phyloP scores from a whole-genome alignment of 2,113 vertebrate genomes.

The Dasyprocta punctata region DNA sequence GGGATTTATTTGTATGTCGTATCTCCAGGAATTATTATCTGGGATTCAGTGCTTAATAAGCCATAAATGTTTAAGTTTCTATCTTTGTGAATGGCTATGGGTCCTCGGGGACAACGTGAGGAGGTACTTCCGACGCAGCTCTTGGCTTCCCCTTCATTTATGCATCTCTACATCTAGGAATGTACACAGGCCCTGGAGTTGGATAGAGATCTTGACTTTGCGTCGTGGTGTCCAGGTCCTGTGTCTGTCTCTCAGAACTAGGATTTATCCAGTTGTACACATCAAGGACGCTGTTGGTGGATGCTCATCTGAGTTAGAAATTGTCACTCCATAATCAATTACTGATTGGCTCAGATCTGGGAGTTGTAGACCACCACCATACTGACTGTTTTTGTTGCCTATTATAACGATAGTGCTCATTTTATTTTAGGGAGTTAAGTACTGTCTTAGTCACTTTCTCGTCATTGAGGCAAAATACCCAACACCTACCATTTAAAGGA shows the following conservation, averaged over 20 bases:
- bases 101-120: not conserved
- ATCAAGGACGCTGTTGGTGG: not conserved
- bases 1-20: not conserved
- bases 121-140: not conserved
- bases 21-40: constrained; percentile 1
- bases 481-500: not conserved
- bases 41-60: not conserved
- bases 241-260: not conserved
- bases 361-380: not conserved
- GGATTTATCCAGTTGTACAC: not conserved
- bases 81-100: not conserved
- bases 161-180: not conserved
- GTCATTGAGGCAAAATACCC: not conserved
- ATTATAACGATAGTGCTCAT: not conserved
- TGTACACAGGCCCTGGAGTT: not conserved
- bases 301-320: not conserved
- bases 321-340: not conserved
- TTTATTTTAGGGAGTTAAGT: not conserved
- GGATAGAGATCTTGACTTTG: not conserved
- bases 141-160: not conserved
- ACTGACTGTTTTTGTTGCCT: not conserved
- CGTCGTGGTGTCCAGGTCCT: not conserved
- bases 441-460: not conserved
- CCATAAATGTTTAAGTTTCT: not conserved
- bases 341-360: not conserved